Evolutionary conservation across 2,113 vertebrate species (phyloP).

Genomic region (Daubentonia madagascariensis): DNA sequence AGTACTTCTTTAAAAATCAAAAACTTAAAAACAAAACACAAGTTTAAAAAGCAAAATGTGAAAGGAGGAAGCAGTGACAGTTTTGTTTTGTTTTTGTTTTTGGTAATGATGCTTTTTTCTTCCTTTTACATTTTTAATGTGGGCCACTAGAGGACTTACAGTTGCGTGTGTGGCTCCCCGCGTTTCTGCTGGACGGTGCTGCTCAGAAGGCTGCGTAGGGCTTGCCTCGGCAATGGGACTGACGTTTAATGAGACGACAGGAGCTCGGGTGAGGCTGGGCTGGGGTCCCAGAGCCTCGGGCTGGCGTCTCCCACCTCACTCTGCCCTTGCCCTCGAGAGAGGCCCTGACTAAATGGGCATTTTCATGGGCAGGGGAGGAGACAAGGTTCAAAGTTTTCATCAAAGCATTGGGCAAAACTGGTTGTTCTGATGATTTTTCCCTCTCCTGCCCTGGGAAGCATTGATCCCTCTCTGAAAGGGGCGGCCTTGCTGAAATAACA

Average conservation of each 20-base stretch:
- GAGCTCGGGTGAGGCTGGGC: neutral
- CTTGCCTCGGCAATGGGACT: neutral
- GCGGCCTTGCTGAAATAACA: no score
- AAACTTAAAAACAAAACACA: neutral
- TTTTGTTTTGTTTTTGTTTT: neutral
- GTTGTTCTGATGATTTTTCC: neutral
- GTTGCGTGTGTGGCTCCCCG: accelerated
- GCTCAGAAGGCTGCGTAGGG: neutral
- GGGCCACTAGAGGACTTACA: neutral
- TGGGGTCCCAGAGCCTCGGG: neutral
- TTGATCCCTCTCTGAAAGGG: no score
- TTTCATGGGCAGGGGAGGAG: neutral
- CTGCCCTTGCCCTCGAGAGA: neutral
- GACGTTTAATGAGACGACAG: neutral
- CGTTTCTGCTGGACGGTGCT: neutral
- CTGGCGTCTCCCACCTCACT: neutral
- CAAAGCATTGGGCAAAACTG: neutral
- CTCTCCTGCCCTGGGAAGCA: neutral
- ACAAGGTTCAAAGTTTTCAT: neutral
- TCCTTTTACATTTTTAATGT: neutral
- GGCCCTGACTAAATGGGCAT: neutral
- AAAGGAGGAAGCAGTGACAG: neutral
- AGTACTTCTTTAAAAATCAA: neutral
- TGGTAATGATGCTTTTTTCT: constrained; percentile 28
- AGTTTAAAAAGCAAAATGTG: neutral